These are phyloP conservation scores for Diplazon laetatorius DNA, from an alignment of 2,888 invertebrate genomes.

Conservation along the genomic window DNA sequence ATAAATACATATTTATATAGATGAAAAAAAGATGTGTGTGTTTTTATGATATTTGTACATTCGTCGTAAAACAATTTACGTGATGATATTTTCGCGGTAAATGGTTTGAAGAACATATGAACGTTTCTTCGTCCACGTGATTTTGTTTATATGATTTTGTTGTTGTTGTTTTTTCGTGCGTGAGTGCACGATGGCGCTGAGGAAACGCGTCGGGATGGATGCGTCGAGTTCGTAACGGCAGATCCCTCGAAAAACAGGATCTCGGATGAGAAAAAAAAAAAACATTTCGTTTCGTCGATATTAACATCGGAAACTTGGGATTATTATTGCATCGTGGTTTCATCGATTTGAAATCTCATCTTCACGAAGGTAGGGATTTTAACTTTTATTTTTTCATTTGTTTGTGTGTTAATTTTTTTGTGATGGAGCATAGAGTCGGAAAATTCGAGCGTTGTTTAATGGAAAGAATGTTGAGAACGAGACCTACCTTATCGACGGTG, in stretches of 20 bases:
- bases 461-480: slow-evolving; percentile 28
- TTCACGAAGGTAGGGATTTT: slow-evolving; percentile 27
- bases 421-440: slow-evolving; percentile 15
- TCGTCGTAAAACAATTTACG: background rate
- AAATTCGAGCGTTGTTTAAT: slow-evolving; percentile 25
- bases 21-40: no score
- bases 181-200: slow-evolving; percentile 16
- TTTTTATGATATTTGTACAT: background rate
- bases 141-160: slow-evolving; percentile 21
- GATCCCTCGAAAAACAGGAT: slow-evolving; percentile 24
- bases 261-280: background rate
- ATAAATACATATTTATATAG: no score
- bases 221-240: slow-evolving; percentile 27
- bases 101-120: background rate
- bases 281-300: background rate
- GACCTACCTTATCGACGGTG: background rate
- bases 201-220: slow-evolving; percentile 19
- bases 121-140: slow-evolving; percentile 10
- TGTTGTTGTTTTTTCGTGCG: slow-evolving; percentile 18
- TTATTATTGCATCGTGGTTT: slow-evolving; percentile 21
- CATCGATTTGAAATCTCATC: background rate
- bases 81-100: background rate
- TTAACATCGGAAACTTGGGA: background rate
- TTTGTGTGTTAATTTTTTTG: slow-evolving; percentile 26
- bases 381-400: background rate